phyloP scores from a whole-genome alignment of 2,113 vertebrate genomes.

The Erpornis zantholeuca region DNA sequence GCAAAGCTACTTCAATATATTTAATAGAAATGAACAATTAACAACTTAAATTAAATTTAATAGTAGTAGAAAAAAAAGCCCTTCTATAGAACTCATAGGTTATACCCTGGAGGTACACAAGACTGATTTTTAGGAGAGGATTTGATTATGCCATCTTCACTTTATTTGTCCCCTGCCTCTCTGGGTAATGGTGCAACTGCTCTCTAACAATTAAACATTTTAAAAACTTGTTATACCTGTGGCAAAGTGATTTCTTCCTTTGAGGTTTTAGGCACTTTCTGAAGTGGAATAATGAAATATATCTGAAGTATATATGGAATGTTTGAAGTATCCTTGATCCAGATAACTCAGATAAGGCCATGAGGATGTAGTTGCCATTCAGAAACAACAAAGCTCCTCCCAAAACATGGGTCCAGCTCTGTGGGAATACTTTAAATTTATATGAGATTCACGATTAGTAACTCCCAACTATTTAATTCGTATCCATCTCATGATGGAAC shows the following conservation, averaged over 20 bases:
- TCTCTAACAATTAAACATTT: neutral
- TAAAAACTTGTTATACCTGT: neutral
- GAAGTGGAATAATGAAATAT: neutral
- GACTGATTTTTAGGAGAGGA: neutral
- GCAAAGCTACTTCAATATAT: neutral
- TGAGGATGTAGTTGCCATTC: neutral
- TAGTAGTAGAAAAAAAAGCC: neutral
- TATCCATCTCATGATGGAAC: neutral
- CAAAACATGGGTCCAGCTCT: neutral
- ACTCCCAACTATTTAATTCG: neutral
- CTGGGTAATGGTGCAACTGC: neutral
- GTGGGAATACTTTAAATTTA: neutral
- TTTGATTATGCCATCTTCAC: neutral
- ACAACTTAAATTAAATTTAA: neutral
- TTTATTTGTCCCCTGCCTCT: neutral
- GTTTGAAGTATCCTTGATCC: neutral
- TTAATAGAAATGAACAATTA: neutral
- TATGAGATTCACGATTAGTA: neutral
- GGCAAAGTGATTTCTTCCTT: neutral
- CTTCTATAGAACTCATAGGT: neutral
- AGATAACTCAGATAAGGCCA: neutral
- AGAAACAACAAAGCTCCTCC: neutral
- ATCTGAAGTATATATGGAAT: neutral
- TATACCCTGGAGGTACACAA: neutral
- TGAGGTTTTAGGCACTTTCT: neutral